Evolutionary conservation across 2,113 vertebrate species (phyloP).

Genomic region (Potamarius usumacintae): DNA sequence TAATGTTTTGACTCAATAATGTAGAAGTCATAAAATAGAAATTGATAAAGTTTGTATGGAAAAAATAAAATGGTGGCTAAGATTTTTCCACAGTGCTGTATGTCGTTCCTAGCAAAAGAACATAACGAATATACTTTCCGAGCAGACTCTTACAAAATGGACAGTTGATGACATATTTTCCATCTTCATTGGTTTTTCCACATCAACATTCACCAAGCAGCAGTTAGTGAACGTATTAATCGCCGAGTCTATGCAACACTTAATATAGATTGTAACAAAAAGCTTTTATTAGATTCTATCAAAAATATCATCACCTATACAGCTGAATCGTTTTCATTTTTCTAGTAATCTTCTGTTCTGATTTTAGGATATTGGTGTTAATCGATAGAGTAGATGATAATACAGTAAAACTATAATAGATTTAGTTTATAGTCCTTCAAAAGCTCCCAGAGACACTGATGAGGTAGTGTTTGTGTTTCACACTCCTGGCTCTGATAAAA

Average conservation of each 20-base stretch:
- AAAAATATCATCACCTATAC: neutral
- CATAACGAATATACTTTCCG: too few species aligned
- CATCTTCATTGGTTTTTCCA: neutral
- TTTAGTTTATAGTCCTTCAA: neutral
- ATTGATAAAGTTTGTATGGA: too few species aligned
- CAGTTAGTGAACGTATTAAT: neutral
- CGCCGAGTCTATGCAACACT: too few species aligned
- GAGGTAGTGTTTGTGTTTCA: neutral
- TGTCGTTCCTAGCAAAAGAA: too few species aligned
- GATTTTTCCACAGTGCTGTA: too few species aligned
- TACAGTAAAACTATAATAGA: neutral
- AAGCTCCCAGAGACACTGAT: neutral
- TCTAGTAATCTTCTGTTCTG: neutral
- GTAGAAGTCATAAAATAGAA: too few species aligned
- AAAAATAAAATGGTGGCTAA: too few species aligned
- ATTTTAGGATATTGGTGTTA: neutral
- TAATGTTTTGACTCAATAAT: too few species aligned
- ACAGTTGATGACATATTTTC: too few species aligned
- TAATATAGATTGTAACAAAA: neutral
- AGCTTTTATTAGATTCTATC: neutral
- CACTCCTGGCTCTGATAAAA: conserved; percentile 30
- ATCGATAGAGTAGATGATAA: neutral
- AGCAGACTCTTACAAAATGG: too few species aligned
- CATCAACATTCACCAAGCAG: neutral
- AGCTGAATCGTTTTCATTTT: too few species aligned